Evolutionary conservation across 2,888 invertebrate genomes (phyloP).

Genomic region (Capitulum mitella): DNA sequence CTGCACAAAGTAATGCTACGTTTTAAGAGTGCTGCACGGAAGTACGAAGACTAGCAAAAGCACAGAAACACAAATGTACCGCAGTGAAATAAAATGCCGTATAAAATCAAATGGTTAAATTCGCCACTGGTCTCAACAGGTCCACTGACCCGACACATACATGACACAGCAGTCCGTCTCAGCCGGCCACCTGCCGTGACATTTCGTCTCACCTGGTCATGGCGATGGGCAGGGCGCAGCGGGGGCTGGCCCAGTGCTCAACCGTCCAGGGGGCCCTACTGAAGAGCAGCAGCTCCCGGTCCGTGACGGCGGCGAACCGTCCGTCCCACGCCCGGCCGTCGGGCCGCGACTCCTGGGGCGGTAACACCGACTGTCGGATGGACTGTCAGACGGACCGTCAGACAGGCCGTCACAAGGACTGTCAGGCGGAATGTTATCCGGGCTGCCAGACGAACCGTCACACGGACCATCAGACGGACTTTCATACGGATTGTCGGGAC

Average conservation of each 20-base stretch:
- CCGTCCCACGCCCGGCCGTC: constrained; percentile 68
- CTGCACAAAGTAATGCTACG: neutral
- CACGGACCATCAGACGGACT: too few relatives aligned
- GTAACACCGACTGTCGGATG: too few relatives aligned
- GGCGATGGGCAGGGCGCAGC: constrained; percentile 76
- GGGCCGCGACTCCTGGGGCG: neutral
- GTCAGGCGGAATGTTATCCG: too few relatives aligned
- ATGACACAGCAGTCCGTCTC: neutral
- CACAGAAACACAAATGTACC: too few relatives aligned
- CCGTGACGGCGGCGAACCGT: constrained; percentile 90
- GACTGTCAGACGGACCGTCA: neutral
- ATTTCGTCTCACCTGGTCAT: constrained; percentile 70
- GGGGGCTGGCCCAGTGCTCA: constrained; percentile 91
- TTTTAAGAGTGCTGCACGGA: neutral
- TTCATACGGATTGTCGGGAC: too few relatives aligned
- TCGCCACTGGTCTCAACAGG: too few relatives aligned
- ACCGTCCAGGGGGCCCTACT: constrained; percentile 94
- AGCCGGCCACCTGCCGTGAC: too few relatives aligned
- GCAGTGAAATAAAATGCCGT: too few relatives aligned
- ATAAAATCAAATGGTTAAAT: too few relatives aligned
- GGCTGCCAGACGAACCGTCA: too few relatives aligned
- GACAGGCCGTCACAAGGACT: neutral
- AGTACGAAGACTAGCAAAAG: neutral
- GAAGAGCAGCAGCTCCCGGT: constrained; percentile 86
- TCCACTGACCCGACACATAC: too few relatives aligned